phyloP scores from a whole-genome alignment of 2,888 invertebrate species.

The Mesorhabditis spiculigera region DNA sequence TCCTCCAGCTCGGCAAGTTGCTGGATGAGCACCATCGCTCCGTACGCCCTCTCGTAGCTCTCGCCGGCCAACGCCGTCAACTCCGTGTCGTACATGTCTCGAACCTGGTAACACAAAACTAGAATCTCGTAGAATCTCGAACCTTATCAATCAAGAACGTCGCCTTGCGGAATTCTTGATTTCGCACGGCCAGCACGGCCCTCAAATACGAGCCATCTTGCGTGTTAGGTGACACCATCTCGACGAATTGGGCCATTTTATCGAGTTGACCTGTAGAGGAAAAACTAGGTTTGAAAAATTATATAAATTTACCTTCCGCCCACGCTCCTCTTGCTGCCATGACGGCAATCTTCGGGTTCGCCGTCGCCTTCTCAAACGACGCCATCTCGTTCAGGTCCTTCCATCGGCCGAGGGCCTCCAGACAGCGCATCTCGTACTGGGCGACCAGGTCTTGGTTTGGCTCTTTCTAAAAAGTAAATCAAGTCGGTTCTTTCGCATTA shows the following conservation, averaged over 20 bases:
- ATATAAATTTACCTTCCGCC: slow-evolving; percentile 70
- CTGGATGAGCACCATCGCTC: slow-evolving; percentile 85
- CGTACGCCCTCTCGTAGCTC: slow-evolving; percentile 81
- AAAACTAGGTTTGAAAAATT: background rate
- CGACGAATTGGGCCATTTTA: slow-evolving; percentile 84
- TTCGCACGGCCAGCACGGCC: slow-evolving; percentile 84
- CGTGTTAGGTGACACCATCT: slow-evolving; percentile 76
- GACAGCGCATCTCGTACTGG: slow-evolving; percentile 86
- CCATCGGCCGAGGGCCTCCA: slow-evolving; percentile 98
- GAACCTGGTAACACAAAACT: slow-evolving; percentile 63
- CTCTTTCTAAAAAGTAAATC: slow-evolving; percentile 56
- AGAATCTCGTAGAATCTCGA: background rate
- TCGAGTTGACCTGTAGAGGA: slow-evolving; percentile 74
- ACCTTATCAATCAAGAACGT: slow-evolving; percentile 76
- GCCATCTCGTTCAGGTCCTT: slow-evolving; percentile 36
- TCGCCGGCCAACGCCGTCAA: slow-evolving; percentile 93
- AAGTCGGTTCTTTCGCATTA: too few relatives aligned
- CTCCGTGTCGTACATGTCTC: slow-evolving; percentile 90
- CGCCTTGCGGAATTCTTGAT: slow-evolving; percentile 61
- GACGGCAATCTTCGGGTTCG: slow-evolving; percentile 71
- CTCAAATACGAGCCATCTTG: slow-evolving; percentile 94
- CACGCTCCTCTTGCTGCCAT: slow-evolving; percentile 88
- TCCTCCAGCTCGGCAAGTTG: slow-evolving; percentile 95
- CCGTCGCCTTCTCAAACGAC: slow-evolving; percentile 8
- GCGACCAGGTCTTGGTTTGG: slow-evolving; percentile 65